Base-by-base conservation (phyloP, 2,888 invertebrate genomes). In the Drosophila fungiperda region DNA sequence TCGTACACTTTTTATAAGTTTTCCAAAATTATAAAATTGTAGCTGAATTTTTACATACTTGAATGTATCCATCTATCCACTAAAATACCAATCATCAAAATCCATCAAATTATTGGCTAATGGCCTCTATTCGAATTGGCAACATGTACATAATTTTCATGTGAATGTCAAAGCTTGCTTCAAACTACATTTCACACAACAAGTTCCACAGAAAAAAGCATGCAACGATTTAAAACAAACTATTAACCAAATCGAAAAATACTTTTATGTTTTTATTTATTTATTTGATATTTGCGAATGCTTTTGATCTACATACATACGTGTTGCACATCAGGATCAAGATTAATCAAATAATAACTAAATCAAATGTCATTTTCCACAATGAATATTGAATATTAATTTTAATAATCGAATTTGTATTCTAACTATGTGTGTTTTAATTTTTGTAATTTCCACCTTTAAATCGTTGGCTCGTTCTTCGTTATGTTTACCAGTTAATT, bases 371-470 rank as follows among this genome's bases (percentile, higher is more conserved):
- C 2, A 38, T 49, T 20, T 20, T 42, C 4, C 7, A 15, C 38
- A 53, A 26, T 48, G 2, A 3, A 36, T 36, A 64, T 23, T 54
- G 17, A 36, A 59, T 33, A 38, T 40, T 17, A 29, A n/a, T n/a
- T 45, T 45, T 0, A 15, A 35, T 17, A 23, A 12, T 36, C 15
- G 12, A 36, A 23, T 29, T 59, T 53, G 20, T 65, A 29, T 45
- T 40, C 40, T 58, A 52, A 42, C 58, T 63, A 26, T 49, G 9
- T 26, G 26, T 29, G n/a, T 23, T 49, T 65, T 69, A 57, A 26
- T 65, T 78, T 58, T 68, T 70, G 74, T 85, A 87, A 80, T 85
- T 84, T 71, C 68, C 64, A 69, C 82, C 77, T 84, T 83, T 60
- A 55, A 75, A 78, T 65, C 78, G 78, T 82, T 82, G 75, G 67